phyloP scores from a whole-genome alignment of 2,797 vertebrate genomes.

The Falco columbarius region DNA sequence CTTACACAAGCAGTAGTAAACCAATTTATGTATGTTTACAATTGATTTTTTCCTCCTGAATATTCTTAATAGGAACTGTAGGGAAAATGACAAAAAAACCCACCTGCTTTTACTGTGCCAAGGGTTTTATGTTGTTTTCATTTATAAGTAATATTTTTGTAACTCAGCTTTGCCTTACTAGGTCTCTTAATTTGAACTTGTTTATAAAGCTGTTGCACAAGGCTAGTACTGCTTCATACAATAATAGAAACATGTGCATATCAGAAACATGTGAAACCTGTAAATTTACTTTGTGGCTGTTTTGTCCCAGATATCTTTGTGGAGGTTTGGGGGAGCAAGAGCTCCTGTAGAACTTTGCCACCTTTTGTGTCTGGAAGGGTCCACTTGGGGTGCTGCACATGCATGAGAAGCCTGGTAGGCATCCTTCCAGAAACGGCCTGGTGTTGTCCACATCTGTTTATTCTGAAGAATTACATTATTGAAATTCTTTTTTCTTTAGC shows the following conservation, averaged over 20 bases:
- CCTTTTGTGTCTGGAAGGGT: neutral
- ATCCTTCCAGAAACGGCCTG: neutral
- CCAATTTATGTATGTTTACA: neutral
- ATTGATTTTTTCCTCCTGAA: neutral
- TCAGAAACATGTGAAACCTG: neutral
- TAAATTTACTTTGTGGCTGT: neutral
- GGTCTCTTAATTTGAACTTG: neutral
- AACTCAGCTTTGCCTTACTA: neutral
- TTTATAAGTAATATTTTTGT: neutral
- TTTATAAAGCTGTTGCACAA: neutral
- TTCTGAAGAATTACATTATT: neutral
- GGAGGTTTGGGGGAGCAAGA: neutral
- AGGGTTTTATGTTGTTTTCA: neutral
- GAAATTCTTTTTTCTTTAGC: neutral
- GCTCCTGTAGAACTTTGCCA: too few species aligned
- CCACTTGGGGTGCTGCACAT: rapidly evolving
- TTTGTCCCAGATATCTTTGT: neutral
- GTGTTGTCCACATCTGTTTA: neutral
- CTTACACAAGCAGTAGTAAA: neutral
- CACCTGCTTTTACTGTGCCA: neutral
- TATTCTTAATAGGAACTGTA: neutral
- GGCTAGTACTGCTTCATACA: neutral
- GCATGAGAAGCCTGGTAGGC: neutral
- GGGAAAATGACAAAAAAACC: neutral
- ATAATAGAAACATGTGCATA: neutral